Evolutionary conservation across 2,888 invertebrate genomes (phyloP).

Genomic region (Cantharis rufa): DNA sequence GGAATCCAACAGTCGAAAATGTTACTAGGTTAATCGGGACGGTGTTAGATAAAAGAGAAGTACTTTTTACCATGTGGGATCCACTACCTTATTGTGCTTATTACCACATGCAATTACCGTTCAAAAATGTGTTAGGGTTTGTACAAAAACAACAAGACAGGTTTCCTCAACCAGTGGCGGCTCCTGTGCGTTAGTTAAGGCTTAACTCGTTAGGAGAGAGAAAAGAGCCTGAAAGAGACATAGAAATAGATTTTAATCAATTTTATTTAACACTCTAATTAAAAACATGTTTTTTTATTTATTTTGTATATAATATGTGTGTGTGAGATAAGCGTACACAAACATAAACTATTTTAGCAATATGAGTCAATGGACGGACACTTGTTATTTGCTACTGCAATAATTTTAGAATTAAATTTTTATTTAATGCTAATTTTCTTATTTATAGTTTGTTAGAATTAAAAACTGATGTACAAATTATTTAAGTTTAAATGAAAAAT

Average conservation of each 20-base stretch:
- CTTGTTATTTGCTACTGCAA: conserved; percentile 7
- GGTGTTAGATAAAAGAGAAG: conserved; percentile 77
- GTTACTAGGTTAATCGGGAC: conserved; percentile 68
- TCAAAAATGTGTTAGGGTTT: conserved; percentile 63
- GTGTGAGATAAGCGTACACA: conserved; percentile 17
- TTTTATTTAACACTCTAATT: conserved; percentile 10
- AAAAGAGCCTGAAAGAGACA: conserved; percentile 44
- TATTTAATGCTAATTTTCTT: conserved; percentile 2
- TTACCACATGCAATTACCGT: conserved; percentile 78
- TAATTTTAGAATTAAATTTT: conserved; percentile 10
- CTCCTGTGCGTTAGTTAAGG: conserved; percentile 47
- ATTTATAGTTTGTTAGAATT: conserved; percentile 11
- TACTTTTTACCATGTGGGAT: conserved; percentile 82
- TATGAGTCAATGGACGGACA: conserved; percentile 26
- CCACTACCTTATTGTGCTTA: conserved; percentile 85
- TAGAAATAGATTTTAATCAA: conserved; percentile 10
- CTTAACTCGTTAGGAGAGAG: conserved; percentile 46
- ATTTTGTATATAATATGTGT: conserved; percentile 11
- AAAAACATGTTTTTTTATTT: conserved; percentile 22
- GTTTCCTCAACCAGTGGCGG: conserved; percentile 52
- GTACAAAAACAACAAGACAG: conserved; percentile 57
- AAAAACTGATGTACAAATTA: conserved; percentile 23
- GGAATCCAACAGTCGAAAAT: conserved; percentile 56
- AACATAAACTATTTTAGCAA: conserved; percentile 20
- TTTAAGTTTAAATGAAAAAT: neutral